phyloP scores from a whole-genome alignment of 2,888 invertebrate genomes.

The Troides helena region DNA sequence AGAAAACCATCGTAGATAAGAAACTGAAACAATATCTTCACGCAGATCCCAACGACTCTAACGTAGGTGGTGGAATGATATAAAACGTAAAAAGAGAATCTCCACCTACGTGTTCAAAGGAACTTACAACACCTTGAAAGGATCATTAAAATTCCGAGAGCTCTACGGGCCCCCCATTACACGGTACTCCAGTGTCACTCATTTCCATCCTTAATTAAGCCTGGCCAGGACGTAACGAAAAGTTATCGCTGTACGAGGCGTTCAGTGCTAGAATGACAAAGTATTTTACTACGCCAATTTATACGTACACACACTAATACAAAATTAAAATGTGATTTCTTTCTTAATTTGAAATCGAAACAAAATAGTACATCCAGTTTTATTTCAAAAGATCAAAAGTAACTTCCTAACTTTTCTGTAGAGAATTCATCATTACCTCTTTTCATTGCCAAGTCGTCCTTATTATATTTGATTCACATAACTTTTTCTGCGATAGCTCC shows the following conservation, averaged over 20 bases:
- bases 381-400: not conserved
- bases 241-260: constrained; percentile 1
- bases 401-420: not conserved
- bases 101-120: constrained; percentile 3
- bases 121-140: constrained; percentile 7
- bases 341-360: not conserved
- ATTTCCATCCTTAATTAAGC: constrained; percentile 19
- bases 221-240: not conserved
- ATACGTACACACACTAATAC: not conserved
- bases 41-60: not conserved
- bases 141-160: constrained; percentile 25
- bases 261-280: not conserved
- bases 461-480: too few species aligned
- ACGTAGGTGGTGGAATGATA: not conserved
- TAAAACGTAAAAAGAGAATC: constrained; percentile 1
- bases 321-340: not conserved
- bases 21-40: not conserved
- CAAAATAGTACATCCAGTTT: not conserved
- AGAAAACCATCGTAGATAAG: not conserved
- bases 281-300: not conserved
- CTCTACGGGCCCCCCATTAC: constrained; percentile 3
- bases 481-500: not conserved
- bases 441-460: not conserved
- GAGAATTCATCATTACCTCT: not conserved
- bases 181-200: constrained; percentile 17